These are phyloP conservation scores for Limnodromus scolopaceus DNA, from an alignment of 2,797 vertebrate species.

Conservation along the genomic window DNA sequence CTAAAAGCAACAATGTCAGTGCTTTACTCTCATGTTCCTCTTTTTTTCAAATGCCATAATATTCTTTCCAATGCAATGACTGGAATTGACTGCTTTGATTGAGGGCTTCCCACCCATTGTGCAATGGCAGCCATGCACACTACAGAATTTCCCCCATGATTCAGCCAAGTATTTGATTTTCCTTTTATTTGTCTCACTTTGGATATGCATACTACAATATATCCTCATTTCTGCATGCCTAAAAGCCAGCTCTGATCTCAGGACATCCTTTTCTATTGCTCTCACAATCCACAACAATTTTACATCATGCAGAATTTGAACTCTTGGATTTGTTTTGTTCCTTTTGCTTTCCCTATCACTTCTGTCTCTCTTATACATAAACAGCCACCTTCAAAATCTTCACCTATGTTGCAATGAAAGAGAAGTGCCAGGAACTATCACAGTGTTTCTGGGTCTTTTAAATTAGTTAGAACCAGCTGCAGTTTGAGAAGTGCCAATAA, in stretches of 20 bases:
- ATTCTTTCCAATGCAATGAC: not conserved
- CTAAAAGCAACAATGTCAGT: not conserved
- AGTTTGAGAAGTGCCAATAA: not conserved
- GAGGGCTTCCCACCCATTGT: not conserved
- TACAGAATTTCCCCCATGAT: not conserved
- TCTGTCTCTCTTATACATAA: not conserved
- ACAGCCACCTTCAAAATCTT: not conserved
- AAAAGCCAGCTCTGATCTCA: not conserved
- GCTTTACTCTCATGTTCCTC: not conserved
- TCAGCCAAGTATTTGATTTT: slow-evolving; percentile 26
- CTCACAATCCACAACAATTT: not conserved
- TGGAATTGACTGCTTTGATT: not conserved
- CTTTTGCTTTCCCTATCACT: not conserved
- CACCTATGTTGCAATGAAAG: not conserved
- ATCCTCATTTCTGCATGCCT: not conserved
- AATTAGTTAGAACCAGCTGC: not conserved
- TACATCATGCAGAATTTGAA: not conserved
- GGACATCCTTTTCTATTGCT: not conserved
- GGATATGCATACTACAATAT: not conserved
- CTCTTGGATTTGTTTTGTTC: not conserved
- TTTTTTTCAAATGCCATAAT: not conserved
- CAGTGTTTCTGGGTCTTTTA: not conserved
- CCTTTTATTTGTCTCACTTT: slow-evolving; percentile 15
- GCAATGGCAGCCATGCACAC: rapidly evolving
- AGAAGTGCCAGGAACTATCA: not conserved